phyloP scores from a whole-genome alignment of 2,113 vertebrate genomes.

The Rhizomys pruinosus region DNA sequence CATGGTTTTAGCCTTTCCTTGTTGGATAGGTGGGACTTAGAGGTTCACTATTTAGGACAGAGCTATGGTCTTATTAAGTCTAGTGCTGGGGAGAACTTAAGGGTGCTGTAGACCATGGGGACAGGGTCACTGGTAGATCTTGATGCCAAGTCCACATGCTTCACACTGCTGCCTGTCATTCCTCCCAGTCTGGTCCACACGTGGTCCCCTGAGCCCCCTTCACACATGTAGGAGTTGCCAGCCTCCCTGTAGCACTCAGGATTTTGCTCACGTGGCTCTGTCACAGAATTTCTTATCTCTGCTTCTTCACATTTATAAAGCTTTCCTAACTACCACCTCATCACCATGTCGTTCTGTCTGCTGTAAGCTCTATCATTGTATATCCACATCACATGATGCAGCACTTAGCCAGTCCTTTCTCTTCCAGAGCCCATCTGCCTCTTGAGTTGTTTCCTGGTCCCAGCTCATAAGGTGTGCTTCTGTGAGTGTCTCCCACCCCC shows the following conservation, averaged over 20 bases:
- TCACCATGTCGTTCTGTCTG: background rate
- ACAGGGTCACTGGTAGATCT: background rate
- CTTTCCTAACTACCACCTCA: background rate
- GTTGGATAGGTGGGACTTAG: conserved; percentile 20
- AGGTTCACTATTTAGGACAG: background rate
- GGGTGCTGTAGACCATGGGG: background rate
- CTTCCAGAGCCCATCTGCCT: background rate
- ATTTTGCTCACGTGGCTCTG: background rate
- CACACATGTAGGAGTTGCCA: background rate
- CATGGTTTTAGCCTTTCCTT: background rate
- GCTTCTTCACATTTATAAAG: background rate
- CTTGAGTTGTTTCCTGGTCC: background rate
- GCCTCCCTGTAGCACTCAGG: background rate
- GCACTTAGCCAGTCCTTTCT: background rate
- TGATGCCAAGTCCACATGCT: accelerated
- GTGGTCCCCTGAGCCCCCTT: background rate
- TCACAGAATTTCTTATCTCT: conserved; percentile 13
- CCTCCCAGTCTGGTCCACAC: too few species aligned
- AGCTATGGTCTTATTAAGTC: background rate
- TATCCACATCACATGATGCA: background rate
- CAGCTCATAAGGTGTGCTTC: accelerated
- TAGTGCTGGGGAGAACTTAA: background rate
- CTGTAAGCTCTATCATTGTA: background rate
- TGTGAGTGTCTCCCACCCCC: background rate
- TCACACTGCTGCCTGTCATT: background rate